phyloP scores from a whole-genome alignment of 37 sponge, comb jelly and placozoan genomes.

The Agelas oroides region DNA sequence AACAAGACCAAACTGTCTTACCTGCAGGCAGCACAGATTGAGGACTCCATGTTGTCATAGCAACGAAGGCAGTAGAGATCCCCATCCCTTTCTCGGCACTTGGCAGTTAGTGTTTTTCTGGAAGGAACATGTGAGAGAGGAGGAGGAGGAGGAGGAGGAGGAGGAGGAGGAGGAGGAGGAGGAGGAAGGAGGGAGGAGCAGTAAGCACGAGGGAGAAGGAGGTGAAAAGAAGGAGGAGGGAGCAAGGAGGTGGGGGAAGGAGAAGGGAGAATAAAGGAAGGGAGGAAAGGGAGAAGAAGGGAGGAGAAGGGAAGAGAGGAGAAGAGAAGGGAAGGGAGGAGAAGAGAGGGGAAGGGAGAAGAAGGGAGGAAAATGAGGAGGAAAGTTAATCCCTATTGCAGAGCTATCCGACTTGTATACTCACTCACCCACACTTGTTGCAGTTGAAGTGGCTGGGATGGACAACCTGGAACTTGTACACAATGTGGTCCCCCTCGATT shows the following conservation, averaged over 20 bases:
- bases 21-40: conserved; percentile 94
- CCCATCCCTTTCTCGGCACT: conserved; percentile 79
- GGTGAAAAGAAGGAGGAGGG: not conserved
- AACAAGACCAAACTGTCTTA: conserved; percentile 4
- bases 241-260: not conserved
- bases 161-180: not conserved
- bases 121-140: not conserved
- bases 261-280: not conserved
- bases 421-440: conserved; percentile 84
- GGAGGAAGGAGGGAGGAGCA: not conserved
- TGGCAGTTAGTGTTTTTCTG: conserved; percentile 80
- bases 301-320: too few species aligned
- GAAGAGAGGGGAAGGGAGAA: too few species aligned
- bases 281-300: conserved; percentile 1
- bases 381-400: too few species aligned
- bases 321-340: too few species aligned
- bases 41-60: conserved; percentile 91
- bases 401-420: too few species aligned
- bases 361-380: too few species aligned
- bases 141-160: not conserved
- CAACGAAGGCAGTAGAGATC: conserved; percentile 96
- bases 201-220: too few species aligned
- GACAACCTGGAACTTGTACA: conserved; percentile 81
- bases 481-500: conserved; percentile 88
- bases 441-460: conserved; percentile 98